Conservation (phyloP, 2,888 invertebrate genomes). For the Tetramorium bicarinatum region DNA sequence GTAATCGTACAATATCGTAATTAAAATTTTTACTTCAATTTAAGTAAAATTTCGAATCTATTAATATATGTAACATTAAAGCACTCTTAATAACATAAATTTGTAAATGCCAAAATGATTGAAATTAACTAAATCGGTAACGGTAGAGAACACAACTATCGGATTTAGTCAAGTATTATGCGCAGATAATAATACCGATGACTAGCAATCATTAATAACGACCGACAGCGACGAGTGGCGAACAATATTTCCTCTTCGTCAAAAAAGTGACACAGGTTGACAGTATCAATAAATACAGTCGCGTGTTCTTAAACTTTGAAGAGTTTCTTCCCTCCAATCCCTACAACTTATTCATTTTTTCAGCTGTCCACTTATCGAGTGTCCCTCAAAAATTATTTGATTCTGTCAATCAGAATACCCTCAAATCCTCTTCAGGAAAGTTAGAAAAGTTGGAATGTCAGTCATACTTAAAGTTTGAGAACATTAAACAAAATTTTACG, state of each 20-base stretch:
- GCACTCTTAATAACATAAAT: background rate
- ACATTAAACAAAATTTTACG: slow-evolving; percentile 43
- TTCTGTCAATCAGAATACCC: slow-evolving; percentile 3
- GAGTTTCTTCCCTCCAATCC: background rate
- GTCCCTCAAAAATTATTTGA: slow-evolving; percentile 14
- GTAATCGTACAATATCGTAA: background rate
- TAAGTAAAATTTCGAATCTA: background rate
- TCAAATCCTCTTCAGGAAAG: background rate
- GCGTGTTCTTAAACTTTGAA: background rate
- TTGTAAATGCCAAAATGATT: background rate
- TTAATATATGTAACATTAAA: background rate
- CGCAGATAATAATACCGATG: slow-evolving; percentile 6
- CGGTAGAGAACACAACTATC: background rate
- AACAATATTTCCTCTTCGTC: slow-evolving; percentile 7
- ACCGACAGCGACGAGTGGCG: slow-evolving; percentile 3
- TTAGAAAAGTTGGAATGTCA: background rate
- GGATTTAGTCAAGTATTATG: slow-evolving; percentile 25
- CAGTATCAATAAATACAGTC: background rate
- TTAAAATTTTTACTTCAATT: slow-evolving; percentile 1
- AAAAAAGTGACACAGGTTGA: slow-evolving; percentile 36
- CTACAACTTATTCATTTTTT: background rate
- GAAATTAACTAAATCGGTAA: background rate
- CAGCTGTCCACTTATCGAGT: background rate
- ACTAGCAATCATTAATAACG: slow-evolving; percentile 41
- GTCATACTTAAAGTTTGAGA: slow-evolving; percentile 1